These are phyloP conservation scores for Gambusia holbrooki DNA, from an alignment of 2,113 vertebrate genomes.

Conservation along the genomic window DNA sequence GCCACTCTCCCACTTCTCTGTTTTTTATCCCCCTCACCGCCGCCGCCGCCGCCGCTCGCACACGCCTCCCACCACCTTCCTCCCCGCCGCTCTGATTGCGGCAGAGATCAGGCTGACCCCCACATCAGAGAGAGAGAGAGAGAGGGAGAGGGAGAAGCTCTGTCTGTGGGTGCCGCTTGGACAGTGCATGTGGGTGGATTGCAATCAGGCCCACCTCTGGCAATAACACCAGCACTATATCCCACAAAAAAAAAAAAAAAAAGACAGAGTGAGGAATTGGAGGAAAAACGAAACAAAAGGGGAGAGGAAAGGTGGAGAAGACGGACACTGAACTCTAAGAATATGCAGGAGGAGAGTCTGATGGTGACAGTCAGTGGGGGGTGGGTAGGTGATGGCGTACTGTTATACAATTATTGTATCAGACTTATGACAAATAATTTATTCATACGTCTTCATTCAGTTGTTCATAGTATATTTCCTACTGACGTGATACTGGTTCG, in stretches of 20 bases:
- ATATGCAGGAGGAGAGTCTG: conserved; percentile 24
- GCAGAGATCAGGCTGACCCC: conserved; percentile 43
- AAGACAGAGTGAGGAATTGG: conserved; percentile 8
- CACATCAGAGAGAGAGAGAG: conserved; percentile 40
- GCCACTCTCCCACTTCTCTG: conserved; percentile 45
- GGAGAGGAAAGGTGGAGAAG: conserved; percentile 9
- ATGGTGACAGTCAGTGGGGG: conserved; percentile 9
- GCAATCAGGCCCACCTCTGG: conserved; percentile 60
- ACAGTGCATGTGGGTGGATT: conserved; percentile 71
- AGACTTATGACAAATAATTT: conserved; percentile 1
- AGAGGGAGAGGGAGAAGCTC: not conserved
- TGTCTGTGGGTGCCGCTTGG: conserved; percentile 49
- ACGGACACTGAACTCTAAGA: conserved; percentile 22
- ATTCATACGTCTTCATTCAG: not conserved
- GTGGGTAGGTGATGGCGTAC: conserved; percentile 21
- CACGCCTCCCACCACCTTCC: conserved; percentile 53
- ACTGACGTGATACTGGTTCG: not conserved
- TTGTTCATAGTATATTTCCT: not conserved
- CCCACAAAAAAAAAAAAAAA: conserved; percentile 16
- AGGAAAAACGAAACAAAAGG: conserved; percentile 26
- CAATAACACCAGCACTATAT: conserved; percentile 30
- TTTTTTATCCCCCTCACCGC: conserved; percentile 19
- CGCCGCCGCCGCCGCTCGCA: conserved; percentile 3
- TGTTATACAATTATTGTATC: not conserved
- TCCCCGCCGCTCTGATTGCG: conserved; percentile 52